Percentiles rank a stretch among this genome's conserved stretches.
Evolutionary conservation across 2,113 vertebrate species (phyloP).

Genomic region (Pseudonaja textilis): DNA sequence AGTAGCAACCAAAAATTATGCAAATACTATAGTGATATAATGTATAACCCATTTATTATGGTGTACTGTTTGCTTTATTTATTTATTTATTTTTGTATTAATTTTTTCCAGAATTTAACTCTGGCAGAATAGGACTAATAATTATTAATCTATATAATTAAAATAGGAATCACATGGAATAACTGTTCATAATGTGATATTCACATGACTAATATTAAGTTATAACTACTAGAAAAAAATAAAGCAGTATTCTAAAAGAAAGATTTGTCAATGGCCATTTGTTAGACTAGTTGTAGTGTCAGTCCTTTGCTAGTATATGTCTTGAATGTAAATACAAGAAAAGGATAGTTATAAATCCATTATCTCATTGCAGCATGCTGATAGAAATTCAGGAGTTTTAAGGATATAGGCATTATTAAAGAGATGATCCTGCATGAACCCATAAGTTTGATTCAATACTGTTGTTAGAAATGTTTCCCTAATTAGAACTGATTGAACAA

Average conservation of each 20-base stretch:
- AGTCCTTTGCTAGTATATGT: neutral
- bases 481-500: neutral
- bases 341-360: neutral
- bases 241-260: neutral
- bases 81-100: neutral
- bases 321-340: neutral
- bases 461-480: neutral
- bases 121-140: neutral
- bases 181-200: neutral
- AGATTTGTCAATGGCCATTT: neutral
- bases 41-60: neutral
- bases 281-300: neutral
- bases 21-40: neutral
- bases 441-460: neutral
- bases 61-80: neutral
- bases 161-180: neutral
- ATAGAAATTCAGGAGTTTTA: neutral
- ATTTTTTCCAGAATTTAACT: neutral
- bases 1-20: neutral
- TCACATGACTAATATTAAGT: neutral
- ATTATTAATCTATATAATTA: neutral
- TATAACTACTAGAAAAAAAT: neutral
- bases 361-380: neutral
- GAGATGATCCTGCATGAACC: neutral
- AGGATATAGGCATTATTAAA: neutral